A percentile compares a stretch with the other conserved stretches of the same genome.
Evolutionary conservation across 2,888 invertebrate genomes (phyloP).

Genomic region (Heliconius hortense): DNA sequence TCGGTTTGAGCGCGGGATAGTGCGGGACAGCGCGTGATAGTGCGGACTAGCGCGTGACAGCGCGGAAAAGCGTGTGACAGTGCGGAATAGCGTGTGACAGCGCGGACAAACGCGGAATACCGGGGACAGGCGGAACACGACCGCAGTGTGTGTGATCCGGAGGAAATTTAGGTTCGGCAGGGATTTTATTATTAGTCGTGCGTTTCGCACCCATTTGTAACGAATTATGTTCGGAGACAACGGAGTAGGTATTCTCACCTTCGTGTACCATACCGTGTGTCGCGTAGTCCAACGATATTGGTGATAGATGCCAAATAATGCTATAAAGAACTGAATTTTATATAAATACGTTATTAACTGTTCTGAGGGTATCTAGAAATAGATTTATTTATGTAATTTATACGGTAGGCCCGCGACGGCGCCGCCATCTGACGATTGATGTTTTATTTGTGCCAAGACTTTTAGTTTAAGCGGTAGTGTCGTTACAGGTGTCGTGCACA

Average conservation of each 20-base stretch:
- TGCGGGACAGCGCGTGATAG: slow-evolving; percentile 30
- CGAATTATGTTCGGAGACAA: slow-evolving; percentile 69
- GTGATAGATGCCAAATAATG: slow-evolving; percentile 82
- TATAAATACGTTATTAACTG: slow-evolving; percentile 79
- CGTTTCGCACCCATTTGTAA: slow-evolving; percentile 51
- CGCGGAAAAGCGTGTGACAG: neutral
- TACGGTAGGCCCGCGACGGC: slow-evolving; percentile 37
- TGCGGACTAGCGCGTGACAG: slow-evolving; percentile 40
- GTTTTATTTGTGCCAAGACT: slow-evolving; percentile 79
- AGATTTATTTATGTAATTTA: slow-evolving; percentile 72
- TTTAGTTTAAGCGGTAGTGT: slow-evolving; percentile 65
- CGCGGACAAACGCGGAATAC: slow-evolving; percentile 17
- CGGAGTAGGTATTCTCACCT: slow-evolving; percentile 75
- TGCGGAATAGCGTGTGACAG: slow-evolving; percentile 39
- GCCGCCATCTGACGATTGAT: slow-evolving; percentile 57
- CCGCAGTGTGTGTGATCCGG: slow-evolving; percentile 66
- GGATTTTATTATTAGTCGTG: slow-evolving; percentile 63
- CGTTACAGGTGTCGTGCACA: slow-evolving; percentile 49
- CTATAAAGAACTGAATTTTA: slow-evolving; percentile 82
- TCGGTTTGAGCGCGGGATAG: slow-evolving; percentile 50
- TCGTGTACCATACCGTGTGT: slow-evolving; percentile 79
- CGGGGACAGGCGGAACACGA: slow-evolving; percentile 37
- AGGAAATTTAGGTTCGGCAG: slow-evolving; percentile 79
- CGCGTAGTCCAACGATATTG: slow-evolving; percentile 75
- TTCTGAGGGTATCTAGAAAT: slow-evolving; percentile 80